These are phyloP conservation scores for Hanleya hanleyi DNA, from an alignment of 2,888 invertebrate species.

Conservation along the genomic window DNA sequence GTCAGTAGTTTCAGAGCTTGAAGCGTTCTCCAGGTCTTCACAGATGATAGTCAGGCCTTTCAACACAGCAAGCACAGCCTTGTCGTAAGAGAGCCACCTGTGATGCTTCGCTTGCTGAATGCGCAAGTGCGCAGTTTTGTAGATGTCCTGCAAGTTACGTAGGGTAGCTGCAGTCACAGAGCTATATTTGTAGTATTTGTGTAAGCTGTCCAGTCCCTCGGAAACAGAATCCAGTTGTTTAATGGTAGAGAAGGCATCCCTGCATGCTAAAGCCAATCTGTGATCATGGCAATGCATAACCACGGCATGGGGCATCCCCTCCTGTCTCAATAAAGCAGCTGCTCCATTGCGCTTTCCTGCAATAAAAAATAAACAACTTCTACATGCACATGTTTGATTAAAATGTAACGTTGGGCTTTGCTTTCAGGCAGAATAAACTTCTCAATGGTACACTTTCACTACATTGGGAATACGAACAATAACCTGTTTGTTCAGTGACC, in stretches of 20 bases:
- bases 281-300: not conserved
- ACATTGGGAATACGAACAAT: no score
- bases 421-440: no score
- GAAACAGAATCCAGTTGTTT: not conserved
- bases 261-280: not conserved
- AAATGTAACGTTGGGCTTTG: no score
- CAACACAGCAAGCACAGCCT: not conserved
- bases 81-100: not conserved
- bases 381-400: no score
- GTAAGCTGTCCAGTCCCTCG: not conserved
- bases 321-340: not conserved
- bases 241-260: not conserved
- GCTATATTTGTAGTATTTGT: constrained; percentile 3
- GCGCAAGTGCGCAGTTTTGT: not conserved
- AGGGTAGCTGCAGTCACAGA: not conserved
- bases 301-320: not conserved
- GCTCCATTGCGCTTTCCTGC: not conserved
- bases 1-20: not conserved
- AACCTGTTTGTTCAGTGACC: no score
- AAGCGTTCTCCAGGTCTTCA: not conserved
- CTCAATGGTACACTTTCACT: no score
- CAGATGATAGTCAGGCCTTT: not conserved
- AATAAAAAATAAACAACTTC: no score
- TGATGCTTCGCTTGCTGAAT: not conserved
- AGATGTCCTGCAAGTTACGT: not conserved